These are phyloP conservation scores for Euzetes globulus DNA, from an alignment of 2,888 invertebrate genomes.

Conservation along the genomic window DNA sequence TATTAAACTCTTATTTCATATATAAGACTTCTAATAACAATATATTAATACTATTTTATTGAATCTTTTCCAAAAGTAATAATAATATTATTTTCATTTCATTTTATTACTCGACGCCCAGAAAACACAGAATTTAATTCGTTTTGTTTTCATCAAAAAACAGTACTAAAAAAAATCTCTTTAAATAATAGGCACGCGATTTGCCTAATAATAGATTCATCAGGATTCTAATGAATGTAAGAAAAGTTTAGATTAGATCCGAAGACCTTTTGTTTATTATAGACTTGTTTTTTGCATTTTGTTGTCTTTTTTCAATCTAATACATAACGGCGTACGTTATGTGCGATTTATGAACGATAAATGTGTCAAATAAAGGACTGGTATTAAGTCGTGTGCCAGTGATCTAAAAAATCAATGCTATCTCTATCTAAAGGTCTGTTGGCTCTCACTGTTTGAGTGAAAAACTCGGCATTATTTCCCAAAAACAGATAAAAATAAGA, in stretches of 20 bases:
- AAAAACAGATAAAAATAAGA: not conserved
- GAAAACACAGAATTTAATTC: not conserved
- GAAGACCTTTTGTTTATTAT: too few relatives aligned
- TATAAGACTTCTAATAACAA: not conserved
- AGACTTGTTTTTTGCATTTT: not conserved
- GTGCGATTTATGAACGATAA: slow-evolving; percentile 2
- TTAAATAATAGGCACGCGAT: not conserved
- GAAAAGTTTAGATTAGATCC: too few relatives aligned
- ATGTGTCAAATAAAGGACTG: slow-evolving; percentile 23
- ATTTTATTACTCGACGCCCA: not conserved
- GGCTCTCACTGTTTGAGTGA: not conserved
- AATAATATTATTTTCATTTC: not conserved
- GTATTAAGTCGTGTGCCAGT: slow-evolving; percentile 2
- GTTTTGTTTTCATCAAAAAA: not conserved
- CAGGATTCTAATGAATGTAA: not conserved
- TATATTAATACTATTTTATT: not conserved
- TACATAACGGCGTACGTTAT: not conserved
- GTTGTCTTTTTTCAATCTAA: not conserved
- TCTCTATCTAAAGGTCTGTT: slow-evolving; percentile 15
- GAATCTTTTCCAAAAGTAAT: not conserved
- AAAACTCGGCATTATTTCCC: not conserved
- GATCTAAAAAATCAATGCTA: slow-evolving; percentile 29
- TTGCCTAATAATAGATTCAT: not conserved
- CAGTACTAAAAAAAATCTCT: not conserved
- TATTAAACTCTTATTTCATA: not conserved